Evolutionary conservation across 2,888 invertebrate species (phyloP), one percentile per base, ranked within the genome.

Genomic region (Melolontha melolontha): DNA sequence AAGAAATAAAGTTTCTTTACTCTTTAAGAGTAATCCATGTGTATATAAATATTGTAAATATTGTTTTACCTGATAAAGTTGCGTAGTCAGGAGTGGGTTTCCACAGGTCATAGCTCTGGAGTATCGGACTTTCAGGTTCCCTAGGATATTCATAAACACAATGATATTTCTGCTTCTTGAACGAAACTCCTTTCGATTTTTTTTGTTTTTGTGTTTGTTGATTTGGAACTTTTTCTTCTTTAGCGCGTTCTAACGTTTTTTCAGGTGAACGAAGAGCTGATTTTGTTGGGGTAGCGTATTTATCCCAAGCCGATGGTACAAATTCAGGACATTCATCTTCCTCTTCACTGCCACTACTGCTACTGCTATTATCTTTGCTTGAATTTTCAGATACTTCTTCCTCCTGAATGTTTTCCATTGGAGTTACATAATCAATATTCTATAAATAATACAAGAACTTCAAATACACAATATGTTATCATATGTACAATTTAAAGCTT

Each of bases 121-220:
- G 70, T 39, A 80, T 74, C 6, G 83, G 82, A 75, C 81, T 82
- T 69, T 84, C 88, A 42, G 86, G 87, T 82, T 93, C 93, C 75
- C 91, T 89, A 55, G 93, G 93, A 84, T 94, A 93, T 82, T 93
- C 92, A 82, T 93, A 94, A 70, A 93, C 92, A 79, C 92, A 92
- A 83, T 93, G 92, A 83, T 92, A 92, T 80, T 91, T 91, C 83
- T 93, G 92, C 63, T 92, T 90, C 79, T 93, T 93, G 85, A 93
- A 94, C 84, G 91, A 91, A 52, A 94, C 93, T 5, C 81, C 82
- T 72, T 78, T 80, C 39, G 79, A 73, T 71, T 81, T 81, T 66
- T 80, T 79, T 74, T 79, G 73, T 68, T 65, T 65, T 2, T 57
- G 66, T 5, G 44, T 63, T 5, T 47, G 44, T 49, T 67, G 47